Conservation (phyloP, 2,113 vertebrate species). For the Tonatia bakeri region DNA sequence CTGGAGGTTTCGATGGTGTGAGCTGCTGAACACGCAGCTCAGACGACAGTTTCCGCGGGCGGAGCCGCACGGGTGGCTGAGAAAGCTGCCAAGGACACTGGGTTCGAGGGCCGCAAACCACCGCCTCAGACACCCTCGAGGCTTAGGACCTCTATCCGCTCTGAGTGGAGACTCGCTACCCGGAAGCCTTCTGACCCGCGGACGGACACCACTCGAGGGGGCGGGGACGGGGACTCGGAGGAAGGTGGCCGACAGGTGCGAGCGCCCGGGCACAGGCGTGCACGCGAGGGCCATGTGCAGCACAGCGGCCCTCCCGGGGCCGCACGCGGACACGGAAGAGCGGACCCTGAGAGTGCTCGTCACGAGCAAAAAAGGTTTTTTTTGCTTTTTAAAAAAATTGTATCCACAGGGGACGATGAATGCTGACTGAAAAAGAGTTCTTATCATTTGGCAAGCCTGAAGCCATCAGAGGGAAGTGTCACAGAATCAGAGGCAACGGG, state of each 20-base stretch:
- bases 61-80: too few relatives aligned
- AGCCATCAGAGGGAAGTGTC: neutral
- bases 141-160: too few relatives aligned
- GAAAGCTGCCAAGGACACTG: fast-evolving
- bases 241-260: neutral
- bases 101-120: neutral
- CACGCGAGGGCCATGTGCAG: neutral
- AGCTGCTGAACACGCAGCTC: neutral
- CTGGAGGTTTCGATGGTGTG: neutral
- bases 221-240: neutral
- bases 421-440: neutral
- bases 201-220: too few relatives aligned
- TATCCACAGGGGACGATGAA: neutral
- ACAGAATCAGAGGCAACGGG: neutral
- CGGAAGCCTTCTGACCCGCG: neutral
- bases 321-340: fast-evolving
- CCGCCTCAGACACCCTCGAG: too few relatives aligned
- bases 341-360: neutral
- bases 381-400: neutral
- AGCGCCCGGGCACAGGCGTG: fast-evolving
- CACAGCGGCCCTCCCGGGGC: neutral
- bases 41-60: neutral
- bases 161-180: neutral
- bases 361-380: neutral
- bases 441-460: neutral